Evolutionary conservation across 2,113 vertebrate species (phyloP).

Genomic region (Chloebia gouldiae): DNA sequence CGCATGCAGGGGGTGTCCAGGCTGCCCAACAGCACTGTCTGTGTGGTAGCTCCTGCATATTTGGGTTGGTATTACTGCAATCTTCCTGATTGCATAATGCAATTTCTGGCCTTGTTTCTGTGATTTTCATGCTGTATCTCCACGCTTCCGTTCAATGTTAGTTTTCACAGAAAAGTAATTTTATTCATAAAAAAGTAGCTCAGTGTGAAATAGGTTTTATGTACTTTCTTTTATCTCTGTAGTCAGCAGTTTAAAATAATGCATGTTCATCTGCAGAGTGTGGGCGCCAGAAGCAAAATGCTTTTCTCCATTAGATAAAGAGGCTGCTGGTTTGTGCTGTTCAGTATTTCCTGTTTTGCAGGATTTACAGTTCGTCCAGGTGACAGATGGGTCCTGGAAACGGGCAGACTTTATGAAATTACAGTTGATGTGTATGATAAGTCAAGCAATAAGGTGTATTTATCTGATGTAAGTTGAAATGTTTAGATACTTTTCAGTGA

Average conservation of each 20-base stretch:
- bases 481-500: background rate
- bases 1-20: conserved; percentile 91
- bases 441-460: conserved; percentile 87
- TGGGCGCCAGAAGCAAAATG: background rate
- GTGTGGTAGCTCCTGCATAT: conserved; percentile 89
- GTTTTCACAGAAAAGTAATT: background rate
- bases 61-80: conserved; percentile 76
- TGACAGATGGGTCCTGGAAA: conserved; percentile 93
- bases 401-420: conserved; percentile 82
- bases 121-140: background rate
- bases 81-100: background rate
- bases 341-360: conserved; percentile 53
- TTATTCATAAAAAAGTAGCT: background rate
- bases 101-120: background rate
- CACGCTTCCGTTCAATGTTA: rapidly evolving
- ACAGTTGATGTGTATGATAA: conserved; percentile 91
- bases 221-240: background rate
- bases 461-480: conserved; percentile 89
- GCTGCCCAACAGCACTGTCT: conserved; percentile 91
- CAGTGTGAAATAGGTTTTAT: background rate
- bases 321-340: background rate
- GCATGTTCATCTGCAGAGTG: background rate
- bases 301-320: background rate
- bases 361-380: conserved; percentile 90
- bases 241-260: background rate